phyloP scores from a whole-genome alignment of 2,797 vertebrate species.

The Sardinella longiceps region DNA sequence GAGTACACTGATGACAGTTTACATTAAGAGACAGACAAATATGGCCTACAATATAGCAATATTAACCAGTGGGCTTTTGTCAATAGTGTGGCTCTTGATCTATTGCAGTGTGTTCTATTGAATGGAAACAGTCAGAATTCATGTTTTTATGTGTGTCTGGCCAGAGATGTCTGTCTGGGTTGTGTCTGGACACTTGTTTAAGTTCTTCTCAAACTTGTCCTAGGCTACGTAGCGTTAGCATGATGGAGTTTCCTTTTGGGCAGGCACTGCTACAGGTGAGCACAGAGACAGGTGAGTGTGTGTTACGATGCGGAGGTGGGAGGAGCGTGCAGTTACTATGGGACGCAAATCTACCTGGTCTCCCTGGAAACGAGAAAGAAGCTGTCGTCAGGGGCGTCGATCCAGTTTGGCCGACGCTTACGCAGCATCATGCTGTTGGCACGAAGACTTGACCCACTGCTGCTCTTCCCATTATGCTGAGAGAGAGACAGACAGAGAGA shows the following conservation, averaged over 20 bases:
- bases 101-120: not conserved
- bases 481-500: slow-evolving; percentile 27
- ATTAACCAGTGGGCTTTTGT: not conserved
- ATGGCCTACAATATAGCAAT: not conserved
- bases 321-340: not conserved
- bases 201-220: not conserved
- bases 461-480: slow-evolving; percentile 79
- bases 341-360: slow-evolving; percentile 86
- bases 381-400: slow-evolving; percentile 96
- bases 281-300: not conserved
- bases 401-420: slow-evolving; percentile 94
- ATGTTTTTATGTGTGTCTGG: not conserved
- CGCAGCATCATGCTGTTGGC: slow-evolving; percentile 75
- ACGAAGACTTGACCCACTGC: slow-evolving; percentile 64
- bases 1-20: not conserved
- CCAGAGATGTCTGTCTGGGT: not conserved
- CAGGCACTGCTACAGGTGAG: not conserved
- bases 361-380: slow-evolving; percentile 98
- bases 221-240: not conserved
- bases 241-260: not conserved
- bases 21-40: not conserved
- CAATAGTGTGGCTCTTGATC: not conserved
- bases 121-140: slow-evolving; percentile 17
- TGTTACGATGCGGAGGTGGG: not conserved
- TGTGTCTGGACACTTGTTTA: not conserved